phyloP scores from a whole-genome alignment of 2,888 invertebrate species.

The Drosophila melanosoma region DNA sequence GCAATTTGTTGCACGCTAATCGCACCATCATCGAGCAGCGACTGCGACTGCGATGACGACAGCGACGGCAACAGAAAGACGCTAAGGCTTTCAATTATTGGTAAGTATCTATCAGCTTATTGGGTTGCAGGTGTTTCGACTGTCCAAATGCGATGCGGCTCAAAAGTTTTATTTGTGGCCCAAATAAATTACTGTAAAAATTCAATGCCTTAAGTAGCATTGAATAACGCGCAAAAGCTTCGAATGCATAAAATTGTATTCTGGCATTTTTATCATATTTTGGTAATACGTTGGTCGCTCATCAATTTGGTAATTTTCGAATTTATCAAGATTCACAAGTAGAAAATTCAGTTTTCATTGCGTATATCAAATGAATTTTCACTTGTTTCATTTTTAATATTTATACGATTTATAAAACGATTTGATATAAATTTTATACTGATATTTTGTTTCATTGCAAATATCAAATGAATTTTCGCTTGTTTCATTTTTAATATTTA shows the following conservation, averaged over 20 bases:
- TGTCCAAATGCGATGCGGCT: slow-evolving; percentile 41
- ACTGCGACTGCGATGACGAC: slow-evolving; percentile 24
- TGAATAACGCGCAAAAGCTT: slow-evolving; percentile 6
- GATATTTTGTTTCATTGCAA: background rate
- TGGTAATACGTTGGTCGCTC: background rate
- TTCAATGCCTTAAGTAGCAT: slow-evolving; percentile 8
- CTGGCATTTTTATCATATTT: background rate
- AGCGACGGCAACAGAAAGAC: slow-evolving; percentile 1
- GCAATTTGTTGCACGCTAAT: slow-evolving; percentile 80
- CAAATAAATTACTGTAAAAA: slow-evolving; percentile 55
- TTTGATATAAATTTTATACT: background rate
- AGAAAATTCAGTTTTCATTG: background rate
- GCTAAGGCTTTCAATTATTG: slow-evolving; percentile 70
- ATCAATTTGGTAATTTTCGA: background rate
- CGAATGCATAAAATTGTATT: background rate
- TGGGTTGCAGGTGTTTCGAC: slow-evolving; percentile 69
- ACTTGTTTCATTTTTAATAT: background rate
- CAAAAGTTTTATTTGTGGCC: slow-evolving; percentile 56
- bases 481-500: background rate
- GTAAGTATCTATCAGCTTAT: slow-evolving; percentile 65
- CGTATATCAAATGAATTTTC: background rate
- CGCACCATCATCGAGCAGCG: slow-evolving; percentile 60
- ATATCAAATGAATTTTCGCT: background rate
- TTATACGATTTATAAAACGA: fast-evolving
- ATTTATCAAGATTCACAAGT: background rate